These are phyloP conservation scores for Tanypteryx hageni DNA, from an alignment of 2,888 invertebrate species.

Conservation along the genomic window DNA sequence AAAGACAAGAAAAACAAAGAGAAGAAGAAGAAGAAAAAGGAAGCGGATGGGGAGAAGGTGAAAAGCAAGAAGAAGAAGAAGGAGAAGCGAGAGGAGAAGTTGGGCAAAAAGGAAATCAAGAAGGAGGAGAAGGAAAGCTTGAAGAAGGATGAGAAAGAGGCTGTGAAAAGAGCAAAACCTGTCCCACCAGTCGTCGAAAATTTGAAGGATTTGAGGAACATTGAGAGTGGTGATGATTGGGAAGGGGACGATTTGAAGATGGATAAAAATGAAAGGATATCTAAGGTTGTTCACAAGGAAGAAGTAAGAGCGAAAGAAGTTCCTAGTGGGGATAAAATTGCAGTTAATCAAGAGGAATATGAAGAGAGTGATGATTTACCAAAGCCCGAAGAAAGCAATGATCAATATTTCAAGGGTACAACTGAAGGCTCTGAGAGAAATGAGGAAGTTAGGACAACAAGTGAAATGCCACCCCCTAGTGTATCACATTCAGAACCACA, in stretches of 20 bases:
- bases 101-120: constrained; percentile 72
- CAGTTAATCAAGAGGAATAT: constrained; percentile 71
- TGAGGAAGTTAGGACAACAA: constrained; percentile 11
- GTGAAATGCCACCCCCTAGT: neutral
- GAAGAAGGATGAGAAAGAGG: constrained; percentile 72
- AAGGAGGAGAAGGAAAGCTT: constrained; percentile 74
- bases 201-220: constrained; percentile 75
- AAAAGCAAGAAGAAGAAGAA: constrained; percentile 73
- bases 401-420: constrained; percentile 65
- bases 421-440: constrained; percentile 69
- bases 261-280: constrained; percentile 70
- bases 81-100: constrained; percentile 72
- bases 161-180: constrained; percentile 72
- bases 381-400: constrained; percentile 68
- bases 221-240: constrained; percentile 76
- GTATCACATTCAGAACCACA: constrained; percentile 8
- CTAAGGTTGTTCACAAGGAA: constrained; percentile 57
- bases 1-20: constrained; percentile 72
- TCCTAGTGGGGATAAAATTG: constrained; percentile 70
- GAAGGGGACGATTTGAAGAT: constrained; percentile 75
- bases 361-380: constrained; percentile 70
- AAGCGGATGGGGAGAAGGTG: constrained; percentile 72
- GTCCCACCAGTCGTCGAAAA: constrained; percentile 76
- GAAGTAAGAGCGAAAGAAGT: constrained; percentile 68
- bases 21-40: constrained; percentile 72